A percentile compares a stretch with the other conserved stretches of the same genome.
These are phyloP conservation scores for Aphaenogaster rudis DNA, from an alignment of 1,140 invertebrate genomes.

Conservation along the genomic window DNA sequence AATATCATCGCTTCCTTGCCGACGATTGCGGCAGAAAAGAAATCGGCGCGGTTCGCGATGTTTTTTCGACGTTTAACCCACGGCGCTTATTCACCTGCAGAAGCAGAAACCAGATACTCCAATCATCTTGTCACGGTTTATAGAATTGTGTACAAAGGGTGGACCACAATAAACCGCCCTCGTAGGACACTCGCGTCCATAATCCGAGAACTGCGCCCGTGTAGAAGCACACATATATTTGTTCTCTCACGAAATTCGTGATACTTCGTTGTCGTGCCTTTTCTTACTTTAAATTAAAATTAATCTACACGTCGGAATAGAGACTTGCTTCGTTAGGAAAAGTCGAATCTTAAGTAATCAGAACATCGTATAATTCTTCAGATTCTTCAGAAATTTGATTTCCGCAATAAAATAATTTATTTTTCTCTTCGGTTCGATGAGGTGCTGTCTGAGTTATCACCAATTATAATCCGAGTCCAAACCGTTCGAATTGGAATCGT, in stretches of 20 bases:
- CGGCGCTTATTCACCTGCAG: slow-evolving; percentile 82
- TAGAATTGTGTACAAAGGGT: slow-evolving; percentile 83
- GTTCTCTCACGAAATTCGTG: slow-evolving; percentile 47
- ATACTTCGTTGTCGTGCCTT: neutral
- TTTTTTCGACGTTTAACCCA: slow-evolving; percentile 80
- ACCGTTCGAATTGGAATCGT: neutral
- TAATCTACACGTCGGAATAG: neutral
- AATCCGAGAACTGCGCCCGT: neutral
- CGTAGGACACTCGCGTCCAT: slow-evolving; percentile 77
- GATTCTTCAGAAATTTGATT: neutral
- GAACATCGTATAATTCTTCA: neutral
- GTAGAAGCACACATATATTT: slow-evolving; percentile 19
- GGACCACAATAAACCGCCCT: slow-evolving; percentile 85
- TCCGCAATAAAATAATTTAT: neutral
- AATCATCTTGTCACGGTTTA: slow-evolving; percentile 85
- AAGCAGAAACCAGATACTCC: slow-evolving; percentile 81
- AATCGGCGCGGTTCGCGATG: slow-evolving; percentile 67
- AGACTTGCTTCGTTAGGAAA: neutral
- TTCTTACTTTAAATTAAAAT: neutral
- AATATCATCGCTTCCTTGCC: slow-evolving; percentile 24
- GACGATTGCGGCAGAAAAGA: slow-evolving; percentile 64
- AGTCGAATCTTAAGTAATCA: neutral
- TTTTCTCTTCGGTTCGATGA: neutral
- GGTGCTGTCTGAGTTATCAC: neutral
- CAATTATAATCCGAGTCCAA: neutral